Evolutionary conservation across 1,140 invertebrate species (phyloP).

Genomic region (Paralvinella palmiformis): DNA sequence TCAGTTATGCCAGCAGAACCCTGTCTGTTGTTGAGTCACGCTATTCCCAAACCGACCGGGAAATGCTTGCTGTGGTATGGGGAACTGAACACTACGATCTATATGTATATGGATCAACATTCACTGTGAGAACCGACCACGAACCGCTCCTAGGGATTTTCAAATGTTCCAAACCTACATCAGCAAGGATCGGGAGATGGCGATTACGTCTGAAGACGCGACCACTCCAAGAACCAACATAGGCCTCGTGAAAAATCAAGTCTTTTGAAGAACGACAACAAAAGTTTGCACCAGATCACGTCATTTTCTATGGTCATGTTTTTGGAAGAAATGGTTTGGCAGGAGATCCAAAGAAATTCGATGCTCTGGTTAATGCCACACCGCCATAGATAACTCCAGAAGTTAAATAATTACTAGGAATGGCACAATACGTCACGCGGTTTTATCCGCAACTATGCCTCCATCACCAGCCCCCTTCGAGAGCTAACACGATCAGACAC

Average conservation of each 20-base stretch:
- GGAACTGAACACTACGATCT: constrained; percentile 20
- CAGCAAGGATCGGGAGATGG: constrained; percentile 18
- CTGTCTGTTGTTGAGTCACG: constrained; percentile 1
- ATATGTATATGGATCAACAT: constrained; percentile 19
- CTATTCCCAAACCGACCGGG: constrained; percentile 22
- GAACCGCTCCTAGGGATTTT: constrained; percentile 19
- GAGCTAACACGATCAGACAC: no score
- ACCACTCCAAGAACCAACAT: no score
- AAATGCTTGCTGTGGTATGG: constrained; percentile 21
- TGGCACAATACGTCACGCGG: background rate
- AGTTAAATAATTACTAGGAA: background rate
- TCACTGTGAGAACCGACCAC: constrained; percentile 21
- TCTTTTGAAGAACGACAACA: no score
- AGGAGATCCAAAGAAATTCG: constrained; percentile 1
- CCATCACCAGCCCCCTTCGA: no score
- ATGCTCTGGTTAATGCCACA: background rate
- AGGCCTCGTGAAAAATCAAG: no score
- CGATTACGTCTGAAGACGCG: no score
- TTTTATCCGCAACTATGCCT: no score
- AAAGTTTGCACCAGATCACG: background rate
- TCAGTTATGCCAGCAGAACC: no score
- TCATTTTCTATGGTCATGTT: no score
- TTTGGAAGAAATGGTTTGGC: constrained; percentile 2
- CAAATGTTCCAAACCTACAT: constrained; percentile 4
- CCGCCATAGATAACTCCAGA: background rate